Conservation (phyloP, 2,113 vertebrate species). For the Lichenostomus cassidix region DNA sequence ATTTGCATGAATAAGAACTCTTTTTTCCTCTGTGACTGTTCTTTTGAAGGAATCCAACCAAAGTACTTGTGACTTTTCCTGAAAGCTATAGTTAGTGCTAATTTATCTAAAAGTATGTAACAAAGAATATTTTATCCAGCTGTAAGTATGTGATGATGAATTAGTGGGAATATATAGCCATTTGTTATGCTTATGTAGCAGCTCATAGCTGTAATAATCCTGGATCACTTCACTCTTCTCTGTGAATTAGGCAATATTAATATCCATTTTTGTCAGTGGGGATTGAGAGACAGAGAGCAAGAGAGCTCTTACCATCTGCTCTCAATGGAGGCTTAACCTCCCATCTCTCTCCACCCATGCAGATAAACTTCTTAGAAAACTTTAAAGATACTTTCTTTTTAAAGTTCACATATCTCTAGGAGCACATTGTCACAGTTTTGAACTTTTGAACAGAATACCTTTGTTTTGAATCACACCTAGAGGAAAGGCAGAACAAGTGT, state of each 20-base stretch:
- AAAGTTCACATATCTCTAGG: not conserved
- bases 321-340: not conserved
- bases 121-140: not conserved
- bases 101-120: not conserved
- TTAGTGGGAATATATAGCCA: not conserved
- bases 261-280: not conserved
- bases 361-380: not conserved
- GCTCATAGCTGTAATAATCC: constrained; percentile 2
- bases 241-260: not conserved
- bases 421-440: not conserved
- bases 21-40: not conserved
- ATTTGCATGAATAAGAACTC: not conserved
- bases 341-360: not conserved
- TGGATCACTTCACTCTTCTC: not conserved
- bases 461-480: not conserved
- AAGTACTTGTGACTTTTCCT: not conserved
- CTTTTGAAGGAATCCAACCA: not conserved
- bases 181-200: not conserved
- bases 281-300: not conserved
- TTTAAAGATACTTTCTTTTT: not conserved
- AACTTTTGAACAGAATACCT: not conserved
- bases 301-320: not conserved
- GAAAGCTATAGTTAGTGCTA: not conserved
- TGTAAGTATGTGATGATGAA: not conserved
- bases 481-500: not conserved